phyloP scores from a whole-genome alignment of 2,113 vertebrate species.

The Glaucidium brasilianum region DNA sequence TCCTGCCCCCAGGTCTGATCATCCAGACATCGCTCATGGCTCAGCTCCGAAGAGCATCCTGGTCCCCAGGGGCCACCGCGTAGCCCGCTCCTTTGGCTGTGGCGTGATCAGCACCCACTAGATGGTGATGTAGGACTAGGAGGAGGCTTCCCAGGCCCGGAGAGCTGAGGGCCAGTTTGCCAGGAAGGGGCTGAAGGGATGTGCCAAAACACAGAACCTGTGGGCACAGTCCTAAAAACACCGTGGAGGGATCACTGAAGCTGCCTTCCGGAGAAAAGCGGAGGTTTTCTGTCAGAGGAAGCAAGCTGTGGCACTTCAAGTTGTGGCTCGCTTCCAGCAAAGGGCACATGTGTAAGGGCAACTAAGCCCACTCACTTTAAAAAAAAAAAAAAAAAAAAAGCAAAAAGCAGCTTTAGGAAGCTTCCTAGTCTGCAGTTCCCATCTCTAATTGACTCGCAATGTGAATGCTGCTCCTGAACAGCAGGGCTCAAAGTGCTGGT shows the following conservation, averaged over 20 bases:
- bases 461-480: not conserved
- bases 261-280: not conserved
- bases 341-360: not conserved
- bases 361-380: not conserved
- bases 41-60: not conserved
- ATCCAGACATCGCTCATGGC: too few species aligned
- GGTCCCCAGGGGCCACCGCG: rapidly evolving
- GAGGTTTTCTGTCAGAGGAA: not conserved
- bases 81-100: not conserved
- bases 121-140: not conserved
- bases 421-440: not conserved
- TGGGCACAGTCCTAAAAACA: not conserved
- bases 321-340: not conserved
- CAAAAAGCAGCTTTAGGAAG: not conserved
- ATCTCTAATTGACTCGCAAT: not conserved
- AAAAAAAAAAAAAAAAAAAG: not conserved
- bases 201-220: not conserved
- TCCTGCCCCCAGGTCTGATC: not conserved
- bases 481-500: rapidly evolving
- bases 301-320: not conserved
- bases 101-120: not conserved
- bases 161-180: not conserved
- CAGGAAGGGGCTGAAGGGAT: not conserved
- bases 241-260: not conserved
- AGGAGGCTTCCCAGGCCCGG: not conserved